Base-by-base conservation (phyloP, 1,140 invertebrate genomes). In the Drosophila repleta region DNA sequence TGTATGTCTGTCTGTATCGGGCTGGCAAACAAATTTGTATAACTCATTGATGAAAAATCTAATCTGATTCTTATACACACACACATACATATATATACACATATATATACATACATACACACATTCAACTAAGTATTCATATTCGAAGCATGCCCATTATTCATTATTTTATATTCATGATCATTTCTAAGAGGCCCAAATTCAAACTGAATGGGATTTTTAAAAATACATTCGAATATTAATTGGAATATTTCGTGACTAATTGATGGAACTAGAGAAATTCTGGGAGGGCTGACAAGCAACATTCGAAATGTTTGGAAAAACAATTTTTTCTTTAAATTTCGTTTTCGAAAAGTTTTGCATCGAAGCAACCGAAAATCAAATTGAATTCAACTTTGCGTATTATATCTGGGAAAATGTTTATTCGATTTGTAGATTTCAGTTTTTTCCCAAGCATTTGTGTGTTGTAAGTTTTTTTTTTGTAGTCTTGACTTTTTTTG, bases 191-290 rank as follows among this genome's bases (percentile, higher is more conserved):
- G 32, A 35, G 32, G 10, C 11, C 3, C 3, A 35, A 41, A 15
- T 4, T n/a, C 18, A 3, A 41, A 5, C 2, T 21, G 39, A 55
- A 55, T 37, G 20, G 20, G 15, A 45, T 45, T 57, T 57, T 57
- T 29, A 18, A 45, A 64, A 55, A 26, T 60, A n/a, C 29, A 43
- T 56, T 48, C 10, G 46, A 60, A 61, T 56, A 43, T 77, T 51
- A 69, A 77, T 77, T 74, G 55, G 56, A 74, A 70, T 56, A 62
- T 61, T 74, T 69, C 74, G 74, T 76, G 74, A 60, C 70, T 69
- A 76, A 76, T 76, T 74, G 64, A 60, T 58, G 6, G 41, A 56
- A n/a, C n/a, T n/a, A n/a, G n/a, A n/a, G n/a, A n/a, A n/a, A n/a
- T n/a, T 24, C 21, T 24, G 21, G 4, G 32, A 35, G 11, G 32